Base-by-base conservation (phyloP, 2,797 vertebrate genomes). In the Sebastes itinus region DNA sequence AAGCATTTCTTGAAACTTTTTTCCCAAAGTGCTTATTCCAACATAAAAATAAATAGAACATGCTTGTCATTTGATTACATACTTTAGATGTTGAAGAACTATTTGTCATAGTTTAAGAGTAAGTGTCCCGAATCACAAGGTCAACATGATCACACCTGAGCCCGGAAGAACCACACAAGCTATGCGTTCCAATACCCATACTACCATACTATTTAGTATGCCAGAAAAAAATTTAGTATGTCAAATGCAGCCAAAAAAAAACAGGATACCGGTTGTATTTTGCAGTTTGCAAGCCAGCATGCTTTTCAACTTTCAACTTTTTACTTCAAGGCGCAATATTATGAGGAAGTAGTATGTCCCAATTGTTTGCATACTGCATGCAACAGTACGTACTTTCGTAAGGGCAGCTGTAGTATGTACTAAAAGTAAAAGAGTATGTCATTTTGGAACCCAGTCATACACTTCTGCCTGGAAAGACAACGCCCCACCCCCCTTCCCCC, bases 1-100 rank as follows among this genome's bases (percentile, higher is more conserved):
- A 81, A 75, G 58, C 13, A 20, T 68, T 68, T 63, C n/a, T 46
- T 61, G 4, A 65, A 71, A 12, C 46, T 4, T 30, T n/a, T 54
- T 28, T 27, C 2, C 13, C 16, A 55, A 25, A 61, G 12, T 62
- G 16, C 28, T 84, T 49, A 63, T 60, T 75, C 23, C 13, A 63
- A 14, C 20, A 22, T 16, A 11, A 61, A 59, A 20, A 80, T 32
- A 49, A 70, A 75, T 32, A 69, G 27, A 27, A 69, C 54, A 22
- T 46, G 22, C 6, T 16, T 9, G 20, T 60, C 30, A 33, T 58
- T 32, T 65, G 7, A 49, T 75, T 23, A 65, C 22, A 60, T 28
- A 4, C 5, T 32, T 27, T 8, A 20, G 16, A 68, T 64, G 28
- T 6, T 56, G 12, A 27, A 54, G 32, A 18, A 22, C 2, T 54